Evolutionary conservation across 2,888 invertebrate species (phyloP), one percentile per base, ranked within the genome.

Genomic region (Cephus pygmeus): DNA sequence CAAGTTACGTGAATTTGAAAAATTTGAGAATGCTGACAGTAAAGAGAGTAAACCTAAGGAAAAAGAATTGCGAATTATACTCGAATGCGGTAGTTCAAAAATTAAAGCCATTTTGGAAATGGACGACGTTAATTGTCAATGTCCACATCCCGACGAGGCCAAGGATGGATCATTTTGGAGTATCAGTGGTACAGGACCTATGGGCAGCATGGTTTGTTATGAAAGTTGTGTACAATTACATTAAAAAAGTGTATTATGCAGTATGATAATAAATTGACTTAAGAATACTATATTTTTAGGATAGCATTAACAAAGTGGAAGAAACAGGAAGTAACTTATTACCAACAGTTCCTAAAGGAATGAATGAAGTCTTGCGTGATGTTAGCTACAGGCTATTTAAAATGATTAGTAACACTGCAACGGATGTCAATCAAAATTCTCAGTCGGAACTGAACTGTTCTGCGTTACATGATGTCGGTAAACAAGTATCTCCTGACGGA

Each of bases 311-410:
- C 34, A 88, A 85, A 79, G 80, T 88, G 12, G 88, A 87, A 76
- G 88, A 90, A 83, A 88, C 88, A 2, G 89, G 90, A 69, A 90
- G 89, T 76, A 90, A 86, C 80, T 81, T 90, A 40, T 75, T 90
- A 34, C 90, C 90, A 4, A 69, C 56, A n/a, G 76, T 90, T 6
- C 83, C 88, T 3, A 88, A 88, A 77, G 88, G 87, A 36, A 83
- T 82, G 34, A 81, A 81, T 11, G 73, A 75, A 23, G 80, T 89
- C 40, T 79, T 89, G 33, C 85, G 84, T 33, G 86, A 88, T 68
- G 83, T 89, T 30, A 81, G 84, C 30, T 79, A 86, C 69, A 84
- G 80, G 79, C 80, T 90, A 15, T 82, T 89, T 23, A 85, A 88
- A 34, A 82, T 85, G 4, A 87, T 90, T 23, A 81, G 80, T 56